These are phyloP conservation scores for Leptopilina clavipes DNA, from an alignment of 1,140 invertebrate species.

Conservation along the genomic window DNA sequence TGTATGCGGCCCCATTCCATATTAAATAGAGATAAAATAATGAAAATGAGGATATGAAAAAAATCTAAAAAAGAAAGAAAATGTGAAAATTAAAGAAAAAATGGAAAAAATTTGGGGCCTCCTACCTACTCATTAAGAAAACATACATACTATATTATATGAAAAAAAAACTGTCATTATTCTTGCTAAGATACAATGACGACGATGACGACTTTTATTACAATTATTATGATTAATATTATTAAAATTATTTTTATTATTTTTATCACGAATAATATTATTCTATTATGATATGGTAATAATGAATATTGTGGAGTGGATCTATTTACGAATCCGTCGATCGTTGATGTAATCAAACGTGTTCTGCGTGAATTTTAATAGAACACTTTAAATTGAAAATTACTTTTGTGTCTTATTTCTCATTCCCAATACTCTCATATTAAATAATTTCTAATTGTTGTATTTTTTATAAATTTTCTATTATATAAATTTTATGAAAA, in stretches of 20 bases:
- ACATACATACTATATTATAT: conserved; percentile 43
- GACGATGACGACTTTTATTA: conserved; percentile 51
- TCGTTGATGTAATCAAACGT: conserved; percentile 73
- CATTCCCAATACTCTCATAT: not conserved
- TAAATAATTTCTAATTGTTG: no score
- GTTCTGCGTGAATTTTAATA: conserved; percentile 73
- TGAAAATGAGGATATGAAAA: not conserved
- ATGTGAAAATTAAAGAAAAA: conserved; percentile 18
- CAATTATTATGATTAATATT: conserved; percentile 43
- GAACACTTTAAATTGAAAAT: conserved; percentile 66
- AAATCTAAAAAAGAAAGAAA: conserved; percentile 16
- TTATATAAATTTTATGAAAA: not conserved
- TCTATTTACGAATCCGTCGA: conserved; percentile 71
- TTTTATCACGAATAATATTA: conserved; percentile 51
- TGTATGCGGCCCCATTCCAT: conserved; percentile 50
- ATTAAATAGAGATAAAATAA: conserved; percentile 40
- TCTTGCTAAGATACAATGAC: conserved; percentile 57
- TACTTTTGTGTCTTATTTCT: conserved; percentile 41
- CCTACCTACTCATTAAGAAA: conserved; percentile 52
- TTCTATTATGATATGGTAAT: conserved; percentile 64
- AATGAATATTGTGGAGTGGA: conserved; percentile 70
- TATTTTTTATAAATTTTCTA: no score
- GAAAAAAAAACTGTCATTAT: conserved; percentile 59
- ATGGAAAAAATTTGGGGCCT: conserved; percentile 48
- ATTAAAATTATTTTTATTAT: conserved; percentile 53